Conservation (phyloP, 2,797 vertebrate genomes). For the Melanogrammus aeglefinus region DNA sequence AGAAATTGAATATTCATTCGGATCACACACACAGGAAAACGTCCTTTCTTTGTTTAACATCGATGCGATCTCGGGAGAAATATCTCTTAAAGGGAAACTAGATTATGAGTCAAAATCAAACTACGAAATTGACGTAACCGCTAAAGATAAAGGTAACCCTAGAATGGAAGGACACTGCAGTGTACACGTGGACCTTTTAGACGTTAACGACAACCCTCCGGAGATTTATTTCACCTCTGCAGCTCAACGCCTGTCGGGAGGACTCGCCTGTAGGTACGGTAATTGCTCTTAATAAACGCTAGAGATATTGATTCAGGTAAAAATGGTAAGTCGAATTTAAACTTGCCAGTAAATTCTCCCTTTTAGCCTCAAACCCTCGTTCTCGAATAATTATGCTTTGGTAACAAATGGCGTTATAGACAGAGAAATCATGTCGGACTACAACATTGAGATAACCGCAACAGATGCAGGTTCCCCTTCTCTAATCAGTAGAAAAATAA, state of each 20-base stretch:
- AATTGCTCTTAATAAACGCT: no score
- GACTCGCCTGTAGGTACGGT: no score
- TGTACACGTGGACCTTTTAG: not conserved
- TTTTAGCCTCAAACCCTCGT: not conserved
- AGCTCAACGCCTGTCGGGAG: not conserved
- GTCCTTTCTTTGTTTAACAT: slow-evolving; percentile 49
- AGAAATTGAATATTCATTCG: slow-evolving; percentile 58
- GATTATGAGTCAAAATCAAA: not conserved
- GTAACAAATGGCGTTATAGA: no score
- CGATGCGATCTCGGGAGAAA: not conserved
- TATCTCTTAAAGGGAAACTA: not conserved
- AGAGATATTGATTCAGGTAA: not conserved
- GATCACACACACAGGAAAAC: slow-evolving; percentile 44
- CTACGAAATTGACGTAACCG: not conserved
- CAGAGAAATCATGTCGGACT: no score
- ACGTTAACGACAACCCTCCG: not conserved
- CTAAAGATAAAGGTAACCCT: not conserved
- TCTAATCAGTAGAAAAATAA: not conserved
- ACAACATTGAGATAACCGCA: no score
- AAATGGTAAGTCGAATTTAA: not conserved
- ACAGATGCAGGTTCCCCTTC: not conserved
- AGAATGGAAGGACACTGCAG: not conserved
- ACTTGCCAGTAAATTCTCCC: not conserved
- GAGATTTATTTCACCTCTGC: not conserved
- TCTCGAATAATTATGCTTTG: not conserved